Evolutionary conservation across 2,888 invertebrate species (phyloP).

Genomic region (Meteorus cinctellus): DNA sequence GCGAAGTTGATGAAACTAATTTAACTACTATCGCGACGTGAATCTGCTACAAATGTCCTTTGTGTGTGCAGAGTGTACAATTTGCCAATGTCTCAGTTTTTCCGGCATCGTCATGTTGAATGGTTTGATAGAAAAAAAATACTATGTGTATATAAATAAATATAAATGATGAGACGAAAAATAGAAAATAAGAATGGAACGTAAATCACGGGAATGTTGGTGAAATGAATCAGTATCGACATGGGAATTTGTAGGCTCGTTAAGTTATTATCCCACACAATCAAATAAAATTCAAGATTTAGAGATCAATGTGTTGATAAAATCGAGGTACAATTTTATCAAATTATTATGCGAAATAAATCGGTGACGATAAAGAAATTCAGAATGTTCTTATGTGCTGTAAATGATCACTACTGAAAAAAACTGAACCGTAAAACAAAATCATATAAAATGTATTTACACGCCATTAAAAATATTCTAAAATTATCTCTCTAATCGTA

Average conservation of each 20-base stretch:
- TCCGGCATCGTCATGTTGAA: slow-evolving; percentile 26
- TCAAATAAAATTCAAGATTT: not conserved
- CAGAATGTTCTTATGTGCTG: too few species aligned
- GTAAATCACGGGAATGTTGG: not conserved
- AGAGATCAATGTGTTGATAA: too few species aligned
- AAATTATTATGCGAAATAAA: too few species aligned
- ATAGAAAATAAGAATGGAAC: not conserved
- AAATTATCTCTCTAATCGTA: not conserved
- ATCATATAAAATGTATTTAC: too few species aligned
- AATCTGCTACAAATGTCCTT: slow-evolving; percentile 63
- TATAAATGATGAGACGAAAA: slow-evolving; percentile 1
- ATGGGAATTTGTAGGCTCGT: slow-evolving; percentile 22
- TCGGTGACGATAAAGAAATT: too few species aligned
- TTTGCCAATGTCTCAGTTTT: slow-evolving; percentile 48
- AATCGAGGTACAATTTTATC: too few species aligned
- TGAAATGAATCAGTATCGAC: not conserved
- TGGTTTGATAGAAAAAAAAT: slow-evolving; percentile 15
- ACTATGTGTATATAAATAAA: not conserved
- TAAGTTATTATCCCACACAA: slow-evolving; percentile 7
- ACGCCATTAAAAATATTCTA: too few species aligned
- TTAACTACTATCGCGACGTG: slow-evolving; percentile 62
- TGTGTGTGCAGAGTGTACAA: slow-evolving; percentile 54
- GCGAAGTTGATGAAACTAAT: slow-evolving; percentile 65
- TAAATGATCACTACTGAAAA: too few species aligned
- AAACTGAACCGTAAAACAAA: too few species aligned